Evolutionary conservation across 2,888 invertebrate genomes (phyloP), one percentile per base, ranked within the genome.

Genomic region (Aethes cnicana): DNA sequence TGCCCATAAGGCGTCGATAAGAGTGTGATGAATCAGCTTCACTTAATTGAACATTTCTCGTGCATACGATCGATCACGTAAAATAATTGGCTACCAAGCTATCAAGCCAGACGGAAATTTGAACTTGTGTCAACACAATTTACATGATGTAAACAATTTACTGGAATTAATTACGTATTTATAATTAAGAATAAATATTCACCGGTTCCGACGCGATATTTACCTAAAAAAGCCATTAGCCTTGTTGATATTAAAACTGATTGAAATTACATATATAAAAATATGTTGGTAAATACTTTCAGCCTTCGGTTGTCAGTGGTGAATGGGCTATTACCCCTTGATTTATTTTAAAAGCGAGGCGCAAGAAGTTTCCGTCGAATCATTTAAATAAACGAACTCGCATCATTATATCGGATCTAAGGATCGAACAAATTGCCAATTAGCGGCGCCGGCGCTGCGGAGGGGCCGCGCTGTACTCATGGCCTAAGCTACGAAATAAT

Each of bases 341-440:
- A 70, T 78, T 77, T 76, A 74, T 69, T 69, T 60, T 55, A 36
- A 66, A 62, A 68, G 69, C 62, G 58, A 72, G 65, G 66, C 64
- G 70, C 70, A 75, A 77, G 76, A 77, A 80, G 69, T 85, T 86
- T 86, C 81, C 79, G 85, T 81, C 79, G 80, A 87, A 87, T 88
- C 88, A 88, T 87, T 88, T 87, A 81, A 86, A 88, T 87, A 87
- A 88, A 87, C 84, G 87, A 88, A 85, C 83, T 85, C 81, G 72
- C 85, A 83, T 87, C 87, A 86, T 88, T 86, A 86, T 81, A 84
- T 83, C 77, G 81, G 87, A 84, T 87, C 84, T 88, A 82, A 85
- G 85, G 86, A 85, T 88, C 84, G 85, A 85, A 86, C 87, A 88
- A 89, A 89, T 88, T 88, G 88, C 74, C 88, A 89, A 89, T 88